phyloP scores from a whole-genome alignment of 1,140 invertebrate species.

The Antheraea mylitta region DNA sequence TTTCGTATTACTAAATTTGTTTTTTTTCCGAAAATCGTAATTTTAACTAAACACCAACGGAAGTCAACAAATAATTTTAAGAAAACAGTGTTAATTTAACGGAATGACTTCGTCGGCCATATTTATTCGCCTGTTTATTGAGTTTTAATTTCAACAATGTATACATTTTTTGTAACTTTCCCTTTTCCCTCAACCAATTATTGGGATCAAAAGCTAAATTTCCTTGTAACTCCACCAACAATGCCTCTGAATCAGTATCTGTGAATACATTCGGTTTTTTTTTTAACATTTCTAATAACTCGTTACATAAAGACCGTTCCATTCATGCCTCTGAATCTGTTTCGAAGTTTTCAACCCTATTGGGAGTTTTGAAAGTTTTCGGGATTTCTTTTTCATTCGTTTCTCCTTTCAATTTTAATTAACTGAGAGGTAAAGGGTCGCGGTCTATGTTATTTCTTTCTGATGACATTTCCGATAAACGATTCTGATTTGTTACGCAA shows the following conservation, averaged over 20 bases:
- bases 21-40: too few relatives aligned
- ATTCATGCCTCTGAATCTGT: neutral
- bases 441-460: slow-evolving; percentile 60
- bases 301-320: neutral
- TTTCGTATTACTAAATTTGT: too few relatives aligned
- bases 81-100: too few relatives aligned
- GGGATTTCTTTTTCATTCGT: slow-evolving; percentile 25
- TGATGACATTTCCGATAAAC: slow-evolving; percentile 49
- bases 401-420: slow-evolving; percentile 54
- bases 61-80: too few relatives aligned
- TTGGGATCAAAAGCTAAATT: neutral
- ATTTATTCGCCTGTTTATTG: too few relatives aligned
- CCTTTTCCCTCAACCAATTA: neutral
- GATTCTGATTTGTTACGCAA: neutral
- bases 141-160: too few relatives aligned
- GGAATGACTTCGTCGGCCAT: too few relatives aligned
- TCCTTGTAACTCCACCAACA: neutral
- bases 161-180: too few relatives aligned
- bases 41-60: too few relatives aligned
- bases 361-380: slow-evolving; percentile 6
- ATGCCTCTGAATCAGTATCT: neutral
- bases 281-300: neutral
- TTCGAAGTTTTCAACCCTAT: neutral
- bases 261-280: neutral
- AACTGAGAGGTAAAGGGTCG: slow-evolving; percentile 50